These are phyloP conservation scores for Sminthurides aquaticus DNA, from an alignment of 2,888 invertebrate genomes.

Conservation along the genomic window DNA sequence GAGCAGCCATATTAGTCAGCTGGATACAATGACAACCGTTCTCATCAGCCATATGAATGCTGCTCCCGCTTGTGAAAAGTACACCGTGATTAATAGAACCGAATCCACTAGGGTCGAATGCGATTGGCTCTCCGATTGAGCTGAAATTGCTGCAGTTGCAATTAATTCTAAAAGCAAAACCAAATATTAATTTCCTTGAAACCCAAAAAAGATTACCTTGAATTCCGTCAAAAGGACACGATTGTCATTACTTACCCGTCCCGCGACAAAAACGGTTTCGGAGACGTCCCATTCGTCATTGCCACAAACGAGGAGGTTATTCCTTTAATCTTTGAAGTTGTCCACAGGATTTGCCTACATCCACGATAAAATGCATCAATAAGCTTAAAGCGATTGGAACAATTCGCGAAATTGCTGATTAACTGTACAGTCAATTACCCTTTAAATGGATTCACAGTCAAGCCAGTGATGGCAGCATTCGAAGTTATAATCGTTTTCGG, in stretches of 20 bases:
- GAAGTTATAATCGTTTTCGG: slow-evolving; percentile 42
- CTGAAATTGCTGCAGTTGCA: slow-evolving; percentile 63
- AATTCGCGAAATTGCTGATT: neutral
- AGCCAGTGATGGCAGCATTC: slow-evolving; percentile 54
- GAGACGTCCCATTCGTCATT: slow-evolving; percentile 37
- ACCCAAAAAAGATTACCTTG: neutral
- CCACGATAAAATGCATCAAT: neutral
- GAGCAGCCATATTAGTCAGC: slow-evolving; percentile 52
- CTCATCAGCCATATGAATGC: slow-evolving; percentile 58
- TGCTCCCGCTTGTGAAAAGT: slow-evolving; percentile 32
- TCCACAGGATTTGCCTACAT: slow-evolving; percentile 64
- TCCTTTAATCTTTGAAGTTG: slow-evolving; percentile 58
- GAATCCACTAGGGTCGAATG: slow-evolving; percentile 59
- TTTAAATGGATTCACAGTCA: slow-evolving; percentile 69
- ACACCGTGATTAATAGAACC: slow-evolving; percentile 40
- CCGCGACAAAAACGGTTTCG: slow-evolving; percentile 31
- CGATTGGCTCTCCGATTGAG: slow-evolving; percentile 58
- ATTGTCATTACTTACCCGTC: slow-evolving; percentile 19
- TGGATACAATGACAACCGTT: slow-evolving; percentile 60
- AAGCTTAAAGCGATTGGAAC: neutral
- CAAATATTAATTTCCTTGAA: no score
- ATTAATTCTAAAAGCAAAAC: slow-evolving; percentile 25
- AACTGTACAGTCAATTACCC: slow-evolving; percentile 54
- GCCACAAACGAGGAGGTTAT: slow-evolving; percentile 59
- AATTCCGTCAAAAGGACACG: neutral